These are phyloP conservation scores for Crossaster papposus DNA, from an alignment of 53 echinoderm and acorn worm species.

Conservation along the genomic window DNA sequence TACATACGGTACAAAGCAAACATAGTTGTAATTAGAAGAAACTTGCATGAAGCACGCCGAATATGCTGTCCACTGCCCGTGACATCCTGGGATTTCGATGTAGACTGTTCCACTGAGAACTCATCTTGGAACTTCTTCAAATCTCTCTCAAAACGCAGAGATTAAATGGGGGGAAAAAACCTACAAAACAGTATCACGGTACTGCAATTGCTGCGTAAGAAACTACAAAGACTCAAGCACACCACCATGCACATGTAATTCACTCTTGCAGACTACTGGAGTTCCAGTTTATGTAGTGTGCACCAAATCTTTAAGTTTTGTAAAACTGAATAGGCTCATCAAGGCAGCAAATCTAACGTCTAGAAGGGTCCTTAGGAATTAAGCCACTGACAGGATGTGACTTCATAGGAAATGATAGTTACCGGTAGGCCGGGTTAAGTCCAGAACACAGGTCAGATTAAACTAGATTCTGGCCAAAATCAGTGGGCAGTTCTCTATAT, in stretches of 20 bases:
- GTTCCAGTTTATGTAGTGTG: background rate
- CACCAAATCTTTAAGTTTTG: background rate
- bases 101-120: conserved; percentile 8
- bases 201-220: too few relatives aligned
- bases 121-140: background rate
- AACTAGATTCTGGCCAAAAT: background rate
- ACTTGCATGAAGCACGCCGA: conserved; percentile 63
- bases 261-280: background rate
- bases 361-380: background rate
- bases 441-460: background rate
- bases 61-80: conserved; percentile 40
- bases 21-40: background rate
- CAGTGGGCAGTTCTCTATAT: background rate
- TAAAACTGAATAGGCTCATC: background rate
- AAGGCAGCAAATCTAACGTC: background rate
- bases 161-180: background rate
- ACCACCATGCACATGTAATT: too few relatives aligned
- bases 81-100: conserved; percentile 42
- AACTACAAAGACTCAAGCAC: too few relatives aligned
- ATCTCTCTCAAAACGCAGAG: background rate
- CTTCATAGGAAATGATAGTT: conserved; percentile 48
- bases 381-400: conserved; percentile 44
- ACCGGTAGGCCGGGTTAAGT: background rate
- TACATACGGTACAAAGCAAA: background rate
- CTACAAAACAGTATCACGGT: background rate